Evolutionary conservation across 2,888 invertebrate genomes (phyloP), one percentile per base, ranked within the genome.

Genomic region (Creontiades dilutus): DNA sequence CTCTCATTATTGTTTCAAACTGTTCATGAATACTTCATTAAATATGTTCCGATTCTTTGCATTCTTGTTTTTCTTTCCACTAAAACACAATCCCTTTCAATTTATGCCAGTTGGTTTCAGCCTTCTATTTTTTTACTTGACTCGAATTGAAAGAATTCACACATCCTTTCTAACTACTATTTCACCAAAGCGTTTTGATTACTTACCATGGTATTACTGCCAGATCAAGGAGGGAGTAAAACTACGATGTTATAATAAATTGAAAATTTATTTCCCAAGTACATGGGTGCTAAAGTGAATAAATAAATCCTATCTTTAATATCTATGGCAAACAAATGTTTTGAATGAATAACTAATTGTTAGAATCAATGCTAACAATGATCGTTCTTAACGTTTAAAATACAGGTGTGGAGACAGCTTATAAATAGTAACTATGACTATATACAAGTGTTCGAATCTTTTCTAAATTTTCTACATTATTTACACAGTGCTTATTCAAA

Each of bases 291-390:
- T 4, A 19, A 16, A 78, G 78, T 37, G 78, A 78, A 78, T 78
- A 78, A 78, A 78, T 78, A 78, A 47, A 47, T 78, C 78, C 78
- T 46, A 78, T n/a, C 47, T 78, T 46, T 28, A 68, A 78, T 28
- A 37, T 78, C 46, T 78, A 78, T 78, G 78, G 78, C 78, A 78
- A 78, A 78, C 78, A 78, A 13, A 37, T 19, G n/a, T 37, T 78
- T 78, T 46, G 16, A 78, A 78, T 68, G 23, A 11, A 68, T 23
- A 23, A 68, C 23, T 9, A 23, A 11, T 68, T 23, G n/a, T 23
- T 68, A 27, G 23, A 23, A 68, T 68, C 11, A 23, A 27, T 7
- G 7, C 68, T 27, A 68, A 68, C 68, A 68, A 23, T 68, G 23
- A 68, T 68, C 68, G 23, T 68, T 23, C 23, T 7, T 12, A 12